Conservation (phyloP, 1,140 invertebrate genomes). For the Gonioctena quinquepunctata region DNA sequence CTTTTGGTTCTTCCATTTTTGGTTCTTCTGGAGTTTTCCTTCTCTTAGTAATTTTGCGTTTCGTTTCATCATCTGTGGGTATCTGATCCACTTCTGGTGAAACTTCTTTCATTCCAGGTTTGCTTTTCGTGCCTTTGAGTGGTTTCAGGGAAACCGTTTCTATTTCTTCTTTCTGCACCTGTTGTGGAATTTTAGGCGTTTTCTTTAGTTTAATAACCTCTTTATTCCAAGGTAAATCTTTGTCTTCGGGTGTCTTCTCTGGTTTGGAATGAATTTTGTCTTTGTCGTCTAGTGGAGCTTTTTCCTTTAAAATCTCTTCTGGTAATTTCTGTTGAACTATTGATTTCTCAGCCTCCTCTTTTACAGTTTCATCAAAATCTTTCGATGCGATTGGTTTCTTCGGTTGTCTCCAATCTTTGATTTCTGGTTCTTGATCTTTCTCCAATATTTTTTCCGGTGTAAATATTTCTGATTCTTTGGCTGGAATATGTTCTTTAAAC, state of each 20-base stretch:
- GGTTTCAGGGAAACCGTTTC: conserved; percentile 57
- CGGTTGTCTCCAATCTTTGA: conserved; percentile 35
- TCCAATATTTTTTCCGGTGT: background rate
- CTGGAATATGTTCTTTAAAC: too few species aligned
- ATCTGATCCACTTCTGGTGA: background rate
- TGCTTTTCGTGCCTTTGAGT: conserved; percentile 29
- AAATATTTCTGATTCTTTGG: too few species aligned
- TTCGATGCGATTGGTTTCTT: conserved; percentile 18
- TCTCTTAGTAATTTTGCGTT: conserved; percentile 14
- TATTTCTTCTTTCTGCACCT: conserved; percentile 48
- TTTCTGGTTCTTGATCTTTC: conserved; percentile 18
- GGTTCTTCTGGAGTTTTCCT: conserved; percentile 34
- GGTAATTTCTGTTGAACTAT: conserved; percentile 52
- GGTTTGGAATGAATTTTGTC: conserved; percentile 41
- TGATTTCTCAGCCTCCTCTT: conserved; percentile 16
- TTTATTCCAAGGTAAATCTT: conserved; percentile 32
- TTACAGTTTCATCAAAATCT: background rate
- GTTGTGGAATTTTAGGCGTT: conserved; percentile 53
- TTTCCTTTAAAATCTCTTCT: conserved; percentile 53
- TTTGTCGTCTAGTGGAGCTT: conserved; percentile 26
- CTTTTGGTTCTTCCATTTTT: conserved; percentile 17
- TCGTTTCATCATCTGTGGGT: background rate
- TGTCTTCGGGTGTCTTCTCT: conserved; percentile 46
- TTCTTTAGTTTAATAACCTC: conserved; percentile 60
- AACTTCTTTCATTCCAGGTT: background rate